Evolutionary conservation across 1,140 invertebrate genomes (phyloP).

Genomic region (Neodiprion lecontei): DNA sequence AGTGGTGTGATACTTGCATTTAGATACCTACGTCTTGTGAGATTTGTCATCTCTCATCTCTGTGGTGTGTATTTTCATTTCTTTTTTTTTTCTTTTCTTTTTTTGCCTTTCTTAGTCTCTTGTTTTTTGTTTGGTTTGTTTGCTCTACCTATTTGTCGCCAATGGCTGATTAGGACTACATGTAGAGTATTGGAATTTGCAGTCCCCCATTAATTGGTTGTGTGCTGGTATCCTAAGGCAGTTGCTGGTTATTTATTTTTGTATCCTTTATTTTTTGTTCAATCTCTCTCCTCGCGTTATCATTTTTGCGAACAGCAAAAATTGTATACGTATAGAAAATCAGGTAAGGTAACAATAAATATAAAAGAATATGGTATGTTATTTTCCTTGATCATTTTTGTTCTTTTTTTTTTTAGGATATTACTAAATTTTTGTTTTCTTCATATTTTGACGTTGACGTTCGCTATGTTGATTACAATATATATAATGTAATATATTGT

Average conservation of each 20-base stretch:
- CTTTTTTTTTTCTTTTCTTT: not conserved
- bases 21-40: not conserved
- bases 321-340: not conserved
- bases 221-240: slow-evolving; percentile 43
- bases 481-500: slow-evolving; percentile 27
- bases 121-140: not conserved
- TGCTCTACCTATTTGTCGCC: not conserved
- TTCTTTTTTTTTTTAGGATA: slow-evolving; percentile 24
- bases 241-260: slow-evolving; percentile 37
- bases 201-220: slow-evolving; percentile 1
- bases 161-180: not conserved
- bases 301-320: not conserved
- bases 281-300: slow-evolving; percentile 15
- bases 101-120: not conserved
- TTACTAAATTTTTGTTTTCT: slow-evolving; percentile 21
- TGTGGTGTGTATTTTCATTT: not conserved
- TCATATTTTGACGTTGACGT: slow-evolving; percentile 12
- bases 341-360: slow-evolving; percentile 44
- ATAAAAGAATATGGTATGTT: slow-evolving; percentile 22
- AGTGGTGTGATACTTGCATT: not conserved
- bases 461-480: slow-evolving; percentile 36
- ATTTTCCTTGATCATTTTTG: slow-evolving; percentile 28
- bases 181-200: not conserved
- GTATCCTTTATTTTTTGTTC: slow-evolving; percentile 32
- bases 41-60: not conserved